A percentile compares a stretch with the other conserved stretches of the same genome.
phyloP scores from a whole-genome alignment of 1,140 invertebrate genomes.

The Conus ventricosus region DNA sequence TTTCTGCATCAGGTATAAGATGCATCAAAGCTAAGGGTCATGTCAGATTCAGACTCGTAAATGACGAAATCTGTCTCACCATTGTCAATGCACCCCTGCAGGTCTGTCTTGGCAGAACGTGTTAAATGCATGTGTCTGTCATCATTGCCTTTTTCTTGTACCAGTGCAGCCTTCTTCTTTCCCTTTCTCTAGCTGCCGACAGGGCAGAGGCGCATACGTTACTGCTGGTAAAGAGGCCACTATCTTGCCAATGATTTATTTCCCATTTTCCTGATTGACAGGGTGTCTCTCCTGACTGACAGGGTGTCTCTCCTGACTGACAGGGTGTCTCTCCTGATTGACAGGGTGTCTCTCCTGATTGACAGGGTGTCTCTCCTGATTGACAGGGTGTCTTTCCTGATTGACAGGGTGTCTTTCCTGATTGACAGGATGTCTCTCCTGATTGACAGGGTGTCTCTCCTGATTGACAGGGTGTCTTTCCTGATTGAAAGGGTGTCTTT shows the following conservation, averaged over 20 bases:
- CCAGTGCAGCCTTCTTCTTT: background rate
- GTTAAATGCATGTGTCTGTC: background rate
- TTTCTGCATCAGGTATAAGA: background rate
- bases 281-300: too few species aligned
- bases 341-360: too few species aligned
- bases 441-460: too few species aligned
- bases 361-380: too few species aligned
- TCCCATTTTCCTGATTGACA: background rate
- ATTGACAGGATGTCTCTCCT: too few species aligned
- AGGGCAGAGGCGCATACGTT: background rate
- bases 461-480: too few species aligned
- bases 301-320: too few species aligned
- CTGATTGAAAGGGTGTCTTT: too few species aligned
- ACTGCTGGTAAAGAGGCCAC: background rate
- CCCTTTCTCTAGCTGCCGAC: background rate
- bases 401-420: too few species aligned
- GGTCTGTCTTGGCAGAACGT: background rate
- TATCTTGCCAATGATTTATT: background rate
- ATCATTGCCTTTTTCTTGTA: background rate
- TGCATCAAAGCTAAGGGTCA: background rate
- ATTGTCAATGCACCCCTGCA: background rate
- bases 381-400: too few species aligned
- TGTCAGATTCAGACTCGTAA: background rate
- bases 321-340: too few species aligned
- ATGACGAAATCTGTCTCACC: background rate